A percentile compares a stretch with the other conserved stretches of the same genome.
Evolutionary conservation across 2,888 invertebrate species (phyloP).

Genomic region (Idaea aversata): DNA sequence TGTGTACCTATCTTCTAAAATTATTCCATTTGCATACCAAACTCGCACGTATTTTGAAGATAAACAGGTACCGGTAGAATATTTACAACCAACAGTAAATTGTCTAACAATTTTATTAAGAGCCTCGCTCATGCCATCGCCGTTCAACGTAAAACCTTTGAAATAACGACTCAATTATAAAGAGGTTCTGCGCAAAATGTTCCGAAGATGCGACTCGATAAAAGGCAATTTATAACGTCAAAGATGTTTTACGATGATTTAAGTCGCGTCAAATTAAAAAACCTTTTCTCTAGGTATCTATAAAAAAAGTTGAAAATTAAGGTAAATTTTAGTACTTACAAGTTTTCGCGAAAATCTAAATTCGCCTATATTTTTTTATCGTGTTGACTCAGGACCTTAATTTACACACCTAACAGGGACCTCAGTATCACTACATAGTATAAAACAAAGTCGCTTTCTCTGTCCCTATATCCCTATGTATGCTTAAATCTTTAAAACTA

Average conservation of each 20-base stretch:
- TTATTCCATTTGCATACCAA: not conserved
- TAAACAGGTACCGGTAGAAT: not conserved
- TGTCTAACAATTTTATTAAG: not conserved
- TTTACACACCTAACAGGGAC: too few relatives aligned
- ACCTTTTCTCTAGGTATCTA: too few relatives aligned
- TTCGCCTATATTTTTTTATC: too few relatives aligned
- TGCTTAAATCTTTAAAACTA: too few relatives aligned
- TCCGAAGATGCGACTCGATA: not conserved
- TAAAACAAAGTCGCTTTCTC: too few relatives aligned
- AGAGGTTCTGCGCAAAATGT: not conserved
- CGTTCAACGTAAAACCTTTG: not conserved
- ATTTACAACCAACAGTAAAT: not conserved
- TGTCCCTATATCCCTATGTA: too few relatives aligned
- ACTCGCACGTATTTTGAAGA: not conserved
- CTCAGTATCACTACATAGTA: too few relatives aligned
- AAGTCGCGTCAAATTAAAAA: not conserved
- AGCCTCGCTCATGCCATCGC: not conserved
- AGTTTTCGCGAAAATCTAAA: too few relatives aligned
- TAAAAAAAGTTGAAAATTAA: too few relatives aligned
- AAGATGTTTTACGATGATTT: not conserved
- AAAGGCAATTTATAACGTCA: not conserved
- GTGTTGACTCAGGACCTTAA: too few relatives aligned
- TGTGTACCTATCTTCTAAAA: not conserved
- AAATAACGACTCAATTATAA: not conserved
- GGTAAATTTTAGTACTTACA: too few relatives aligned